Conservation (phyloP, 2,888 invertebrate species). For the Eristalis intricaria region DNA sequence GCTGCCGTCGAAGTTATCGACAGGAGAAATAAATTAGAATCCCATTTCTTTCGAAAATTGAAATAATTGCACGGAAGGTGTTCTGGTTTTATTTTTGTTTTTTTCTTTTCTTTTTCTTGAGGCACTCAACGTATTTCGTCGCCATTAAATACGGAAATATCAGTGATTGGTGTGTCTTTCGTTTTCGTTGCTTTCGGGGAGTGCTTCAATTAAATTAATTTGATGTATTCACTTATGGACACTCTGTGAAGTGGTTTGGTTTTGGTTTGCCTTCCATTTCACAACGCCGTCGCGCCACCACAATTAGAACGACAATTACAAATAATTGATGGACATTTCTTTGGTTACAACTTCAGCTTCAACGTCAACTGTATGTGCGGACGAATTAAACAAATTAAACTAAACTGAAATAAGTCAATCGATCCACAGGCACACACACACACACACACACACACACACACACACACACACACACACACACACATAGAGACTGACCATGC, state of each 20-base stretch:
- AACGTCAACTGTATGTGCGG: neutral
- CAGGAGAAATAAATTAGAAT: neutral
- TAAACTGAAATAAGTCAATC: too few relatives aligned
- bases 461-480: too few relatives aligned
- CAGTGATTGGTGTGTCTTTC: neutral
- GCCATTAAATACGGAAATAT: neutral
- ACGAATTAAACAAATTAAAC: too few relatives aligned
- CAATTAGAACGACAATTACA: conserved; percentile 46
- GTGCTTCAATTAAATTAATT: conserved; percentile 35
- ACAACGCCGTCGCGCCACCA: neutral
- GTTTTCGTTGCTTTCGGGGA: neutral
- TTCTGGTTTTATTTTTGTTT: too few relatives aligned
- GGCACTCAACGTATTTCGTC: neutral
- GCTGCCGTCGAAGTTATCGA: too few relatives aligned
- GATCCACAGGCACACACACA: too few relatives aligned
- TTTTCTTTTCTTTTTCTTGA: too few relatives aligned
- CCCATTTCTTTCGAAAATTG: neutral
- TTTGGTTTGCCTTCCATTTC: too few relatives aligned
- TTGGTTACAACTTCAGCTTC: conserved; percentile 13
- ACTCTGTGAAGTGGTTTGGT: neutral
- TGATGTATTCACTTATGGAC: neutral
- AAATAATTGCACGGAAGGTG: too few relatives aligned
- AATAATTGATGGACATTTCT: conserved; percentile 53
- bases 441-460: too few relatives aligned
- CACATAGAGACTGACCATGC: too few relatives aligned